These are phyloP conservation scores for Gobius niger DNA, from an alignment of 2,113 vertebrate species.

Conservation along the genomic window DNA sequence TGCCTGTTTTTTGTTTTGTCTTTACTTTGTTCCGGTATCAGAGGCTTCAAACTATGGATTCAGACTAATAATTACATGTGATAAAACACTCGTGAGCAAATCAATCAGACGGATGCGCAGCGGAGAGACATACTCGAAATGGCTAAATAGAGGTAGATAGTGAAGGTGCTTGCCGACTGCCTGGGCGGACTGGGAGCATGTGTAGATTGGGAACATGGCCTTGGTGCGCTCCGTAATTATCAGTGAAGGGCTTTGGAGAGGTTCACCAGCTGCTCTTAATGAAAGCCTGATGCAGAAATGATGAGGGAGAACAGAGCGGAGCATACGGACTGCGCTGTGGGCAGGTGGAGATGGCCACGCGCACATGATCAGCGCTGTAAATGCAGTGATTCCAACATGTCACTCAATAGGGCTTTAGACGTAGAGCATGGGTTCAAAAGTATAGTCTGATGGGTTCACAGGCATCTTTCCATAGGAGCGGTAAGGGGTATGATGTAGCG, in stretches of 20 bases:
- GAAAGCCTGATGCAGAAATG: constrained; percentile 35
- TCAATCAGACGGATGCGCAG: not conserved
- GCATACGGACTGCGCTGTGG: constrained; percentile 15
- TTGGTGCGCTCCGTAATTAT: constrained; percentile 39
- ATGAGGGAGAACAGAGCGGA: constrained; percentile 33
- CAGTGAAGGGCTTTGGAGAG: constrained; percentile 34
- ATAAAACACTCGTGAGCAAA: not conserved
- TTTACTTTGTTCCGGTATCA: not conserved
- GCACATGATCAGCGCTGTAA: not conserved
- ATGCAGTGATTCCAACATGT: not conserved
- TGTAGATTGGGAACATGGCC: constrained; percentile 18
- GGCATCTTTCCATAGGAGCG: no score
- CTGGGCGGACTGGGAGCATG: constrained; percentile 6
- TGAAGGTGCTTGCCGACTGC: not conserved
- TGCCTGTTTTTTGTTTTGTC: no score
- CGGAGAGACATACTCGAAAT: not conserved
- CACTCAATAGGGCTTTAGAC: no score
- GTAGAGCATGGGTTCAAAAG: no score
- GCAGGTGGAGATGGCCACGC: constrained; percentile 18
- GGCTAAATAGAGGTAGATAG: not conserved
- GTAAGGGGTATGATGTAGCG: no score
- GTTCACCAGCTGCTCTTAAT: constrained; percentile 29
- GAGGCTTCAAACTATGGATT: not conserved
- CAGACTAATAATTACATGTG: not conserved
- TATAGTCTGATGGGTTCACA: no score